phyloP scores from a whole-genome alignment of 1,140 invertebrate genomes.

The Scaptomyza montana region DNA sequence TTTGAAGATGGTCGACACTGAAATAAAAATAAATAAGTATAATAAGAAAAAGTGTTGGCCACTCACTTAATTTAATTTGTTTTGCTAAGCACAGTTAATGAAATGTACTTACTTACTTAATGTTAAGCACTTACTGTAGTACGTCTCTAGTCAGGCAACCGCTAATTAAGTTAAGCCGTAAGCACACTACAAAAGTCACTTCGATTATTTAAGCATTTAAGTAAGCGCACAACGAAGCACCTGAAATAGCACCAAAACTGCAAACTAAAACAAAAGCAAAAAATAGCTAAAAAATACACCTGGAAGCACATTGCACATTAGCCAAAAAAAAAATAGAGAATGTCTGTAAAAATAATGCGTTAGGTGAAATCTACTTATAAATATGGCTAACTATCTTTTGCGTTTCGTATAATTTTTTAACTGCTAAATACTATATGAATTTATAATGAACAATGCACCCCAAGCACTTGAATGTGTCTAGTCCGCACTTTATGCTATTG shows the following conservation, averaged over 20 bases:
- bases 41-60: conserved; percentile 39
- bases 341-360: not conserved
- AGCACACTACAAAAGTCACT: conserved; percentile 58
- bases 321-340: not conserved
- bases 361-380: conserved; percentile 4
- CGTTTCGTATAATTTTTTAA: conserved; percentile 8
- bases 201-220: conserved; percentile 36
- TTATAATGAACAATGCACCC: conserved; percentile 17
- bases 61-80: conserved; percentile 55
- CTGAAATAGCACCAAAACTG: conserved; percentile 1
- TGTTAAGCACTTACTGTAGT: conserved; percentile 66
- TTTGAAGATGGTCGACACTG: conserved; percentile 41
- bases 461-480: conserved; percentile 44
- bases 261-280: conserved; percentile 2
- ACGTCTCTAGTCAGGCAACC: conserved; percentile 41
- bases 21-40: not conserved
- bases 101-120: conserved; percentile 65
- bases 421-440: not conserved
- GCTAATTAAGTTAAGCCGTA: conserved; percentile 64
- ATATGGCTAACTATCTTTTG: conserved; percentile 7
- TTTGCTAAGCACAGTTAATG: conserved; percentile 63
- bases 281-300: conserved; percentile 1
- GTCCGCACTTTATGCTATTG: conserved; percentile 38
- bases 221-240: conserved; percentile 22
- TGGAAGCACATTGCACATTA: conserved; percentile 25